Evolutionary conservation across 2,113 vertebrate species (phyloP).

Genomic region (Euleptes europaea): DNA sequence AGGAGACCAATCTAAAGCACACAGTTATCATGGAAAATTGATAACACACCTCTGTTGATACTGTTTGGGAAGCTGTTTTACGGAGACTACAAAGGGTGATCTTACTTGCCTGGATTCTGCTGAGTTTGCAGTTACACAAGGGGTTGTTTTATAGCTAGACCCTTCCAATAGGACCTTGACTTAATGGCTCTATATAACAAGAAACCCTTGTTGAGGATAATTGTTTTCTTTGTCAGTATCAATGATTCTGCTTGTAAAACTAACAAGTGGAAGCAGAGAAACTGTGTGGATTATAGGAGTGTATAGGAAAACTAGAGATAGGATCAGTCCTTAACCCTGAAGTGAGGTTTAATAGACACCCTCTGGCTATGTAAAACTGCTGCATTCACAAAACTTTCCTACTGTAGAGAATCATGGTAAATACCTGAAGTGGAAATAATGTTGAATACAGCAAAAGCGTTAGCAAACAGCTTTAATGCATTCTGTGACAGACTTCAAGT

Average conservation of each 20-base stretch:
- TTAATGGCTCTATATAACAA: not conserved
- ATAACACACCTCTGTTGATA: not conserved
- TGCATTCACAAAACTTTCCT: not conserved
- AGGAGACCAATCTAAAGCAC: not conserved
- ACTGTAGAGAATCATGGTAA: not conserved
- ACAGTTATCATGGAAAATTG: not conserved
- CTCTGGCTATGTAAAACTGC: slow-evolving; percentile 15
- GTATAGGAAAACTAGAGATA: not conserved
- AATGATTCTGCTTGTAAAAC: not conserved
- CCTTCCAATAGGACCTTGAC: not conserved
- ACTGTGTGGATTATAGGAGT: not conserved
- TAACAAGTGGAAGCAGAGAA: not conserved
- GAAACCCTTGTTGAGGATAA: not conserved
- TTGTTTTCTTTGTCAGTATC: not conserved
- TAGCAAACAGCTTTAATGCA: not conserved
- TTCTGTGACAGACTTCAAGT: not conserved
- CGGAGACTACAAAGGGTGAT: not conserved
- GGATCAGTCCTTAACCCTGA: not conserved
- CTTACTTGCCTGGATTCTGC: not conserved
- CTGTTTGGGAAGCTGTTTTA: not conserved
- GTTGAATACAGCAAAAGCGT: slow-evolving; percentile 14
- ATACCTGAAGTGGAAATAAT: not conserved
- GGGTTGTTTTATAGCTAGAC: not conserved
- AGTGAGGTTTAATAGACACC: not conserved
- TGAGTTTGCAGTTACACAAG: not conserved